Evolutionary conservation across 2,113 vertebrate genomes (phyloP).

Genomic region (Phyllostomus hastatus): DNA sequence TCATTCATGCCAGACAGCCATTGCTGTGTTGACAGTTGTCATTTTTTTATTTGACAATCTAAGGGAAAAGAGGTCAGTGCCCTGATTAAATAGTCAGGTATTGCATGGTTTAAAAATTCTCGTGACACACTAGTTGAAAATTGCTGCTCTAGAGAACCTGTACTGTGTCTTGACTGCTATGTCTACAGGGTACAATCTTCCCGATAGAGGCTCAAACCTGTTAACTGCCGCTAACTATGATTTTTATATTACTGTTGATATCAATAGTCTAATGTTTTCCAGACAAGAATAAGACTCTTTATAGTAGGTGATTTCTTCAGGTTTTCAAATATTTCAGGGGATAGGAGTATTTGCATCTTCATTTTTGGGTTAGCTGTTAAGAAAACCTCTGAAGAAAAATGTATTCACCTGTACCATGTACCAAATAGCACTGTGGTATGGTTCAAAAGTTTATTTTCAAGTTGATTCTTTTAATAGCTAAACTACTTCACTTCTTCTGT

Average conservation of each 20-base stretch:
- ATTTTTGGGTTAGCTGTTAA: neutral
- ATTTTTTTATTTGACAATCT: neutral
- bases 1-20: neutral
- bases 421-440: neutral
- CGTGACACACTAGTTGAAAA: neutral
- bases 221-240: neutral
- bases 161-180: neutral
- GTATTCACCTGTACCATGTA: neutral
- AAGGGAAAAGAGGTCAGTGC: neutral
- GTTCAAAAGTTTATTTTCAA: constrained; percentile 8
- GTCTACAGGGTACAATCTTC: neutral
- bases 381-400: constrained; percentile 10
- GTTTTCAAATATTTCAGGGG: neutral
- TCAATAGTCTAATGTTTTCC: neutral
- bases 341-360: neutral
- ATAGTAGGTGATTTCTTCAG: neutral
- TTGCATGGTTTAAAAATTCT: neutral
- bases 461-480: neutral
- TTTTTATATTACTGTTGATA: neutral
- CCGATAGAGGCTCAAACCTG: neutral
- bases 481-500: neutral
- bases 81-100: neutral
- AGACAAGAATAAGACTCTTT: neutral
- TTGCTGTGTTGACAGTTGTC: neutral
- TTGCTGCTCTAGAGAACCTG: neutral